phyloP scores from a whole-genome alignment of 2,888 invertebrate species.

The Tipula confusa region DNA sequence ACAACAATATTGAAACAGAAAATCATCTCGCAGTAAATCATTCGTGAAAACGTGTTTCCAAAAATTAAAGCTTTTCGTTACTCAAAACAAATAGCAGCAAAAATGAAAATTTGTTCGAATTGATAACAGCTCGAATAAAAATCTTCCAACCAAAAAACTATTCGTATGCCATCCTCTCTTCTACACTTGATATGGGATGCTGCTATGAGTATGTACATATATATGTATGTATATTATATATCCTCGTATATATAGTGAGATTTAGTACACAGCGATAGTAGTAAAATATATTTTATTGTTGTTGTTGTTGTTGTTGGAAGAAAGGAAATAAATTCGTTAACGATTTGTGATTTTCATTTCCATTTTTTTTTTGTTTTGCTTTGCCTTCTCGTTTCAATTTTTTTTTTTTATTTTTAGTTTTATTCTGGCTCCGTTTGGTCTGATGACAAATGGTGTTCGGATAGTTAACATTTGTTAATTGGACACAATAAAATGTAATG shows the following conservation, averaged over 20 bases:
- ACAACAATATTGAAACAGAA: neutral
- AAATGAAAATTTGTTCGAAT: neutral
- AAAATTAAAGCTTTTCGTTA: conserved; percentile 15
- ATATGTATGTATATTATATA: too few species aligned
- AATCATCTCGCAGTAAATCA: neutral
- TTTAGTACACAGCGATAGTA: neutral
- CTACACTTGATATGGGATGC: neutral
- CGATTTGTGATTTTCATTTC: conserved; percentile 25
- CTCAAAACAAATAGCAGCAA: neutral
- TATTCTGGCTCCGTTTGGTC: conserved; percentile 12
- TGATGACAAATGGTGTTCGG: conserved; percentile 25
- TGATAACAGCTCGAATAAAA: neutral
- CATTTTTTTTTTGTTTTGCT: neutral
- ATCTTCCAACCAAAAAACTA: neutral
- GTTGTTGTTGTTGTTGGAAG: neutral
- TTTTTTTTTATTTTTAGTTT: neutral
- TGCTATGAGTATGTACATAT: neutral
- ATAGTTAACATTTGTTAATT: conserved; percentile 25
- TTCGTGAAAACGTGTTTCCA: neutral
- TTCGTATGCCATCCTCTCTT: neutral
- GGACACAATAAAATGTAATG: conserved; percentile 20
- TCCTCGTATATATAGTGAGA: neutral
- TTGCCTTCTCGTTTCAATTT: neutral
- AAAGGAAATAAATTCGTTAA: conserved; percentile 25
- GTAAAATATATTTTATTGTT: neutral